Conservation (phyloP, 2,888 invertebrate species). For the Calephelis perditalis region DNA sequence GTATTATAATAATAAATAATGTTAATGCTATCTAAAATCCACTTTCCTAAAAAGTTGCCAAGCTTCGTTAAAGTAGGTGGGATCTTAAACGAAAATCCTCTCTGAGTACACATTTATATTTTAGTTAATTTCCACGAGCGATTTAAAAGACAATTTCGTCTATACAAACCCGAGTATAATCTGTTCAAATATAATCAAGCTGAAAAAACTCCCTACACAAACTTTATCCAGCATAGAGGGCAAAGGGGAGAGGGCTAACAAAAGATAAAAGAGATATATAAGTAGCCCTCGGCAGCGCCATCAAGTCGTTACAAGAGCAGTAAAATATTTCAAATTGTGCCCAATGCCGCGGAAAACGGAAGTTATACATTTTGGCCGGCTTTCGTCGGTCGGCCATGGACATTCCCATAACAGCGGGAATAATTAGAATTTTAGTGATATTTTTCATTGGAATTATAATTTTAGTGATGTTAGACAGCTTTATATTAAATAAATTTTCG, state of each 20-base stretch:
- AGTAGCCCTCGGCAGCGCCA: conserved; percentile 75
- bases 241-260: conserved; percentile 64
- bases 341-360: conserved; percentile 78
- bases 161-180: conserved; percentile 31
- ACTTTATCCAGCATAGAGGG: conserved; percentile 54
- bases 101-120: conserved; percentile 13
- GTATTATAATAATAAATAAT: too few relatives aligned
- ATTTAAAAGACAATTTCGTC: conserved; percentile 31
- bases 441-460: conserved; percentile 29
- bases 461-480: conserved; percentile 18
- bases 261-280: conserved; percentile 77
- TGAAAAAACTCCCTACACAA: conserved; percentile 54
- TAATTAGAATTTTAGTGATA: conserved; percentile 32
- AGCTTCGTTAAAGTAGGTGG: conserved; percentile 1
- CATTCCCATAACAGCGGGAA: conserved; percentile 25
- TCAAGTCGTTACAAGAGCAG: conserved; percentile 77
- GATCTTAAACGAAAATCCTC: conserved; percentile 7
- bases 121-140: conserved; percentile 32
- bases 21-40: too few relatives aligned
- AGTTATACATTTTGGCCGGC: conserved; percentile 57
- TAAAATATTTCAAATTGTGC: conserved; percentile 79
- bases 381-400: conserved; percentile 26
- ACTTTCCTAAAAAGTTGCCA: not conserved
- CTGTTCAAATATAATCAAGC: conserved; percentile 38
- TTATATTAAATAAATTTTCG: not conserved